Base-by-base conservation (phyloP, 2,797 vertebrate genomes). In the Cephalopachus bancanus region DNA sequence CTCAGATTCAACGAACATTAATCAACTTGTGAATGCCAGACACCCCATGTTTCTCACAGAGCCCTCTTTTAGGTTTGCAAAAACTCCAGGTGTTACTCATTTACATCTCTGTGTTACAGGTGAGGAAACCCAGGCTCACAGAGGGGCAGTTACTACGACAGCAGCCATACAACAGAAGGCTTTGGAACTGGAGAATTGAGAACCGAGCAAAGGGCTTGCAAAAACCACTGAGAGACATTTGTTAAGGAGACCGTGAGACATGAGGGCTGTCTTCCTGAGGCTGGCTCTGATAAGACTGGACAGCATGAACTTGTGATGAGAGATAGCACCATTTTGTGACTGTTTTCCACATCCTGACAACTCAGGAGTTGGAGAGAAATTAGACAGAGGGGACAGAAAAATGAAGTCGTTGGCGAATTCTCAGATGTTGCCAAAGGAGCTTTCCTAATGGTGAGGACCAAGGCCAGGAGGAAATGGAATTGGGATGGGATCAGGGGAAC, bases 321-420 rank as follows among this genome's bases (percentile, higher is more conserved):
- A 80, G 37, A 14, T 30, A 59, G 49, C 37, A 86, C 33, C 30
- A 30, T 44, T 60, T 74, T 37, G 10, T 74, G 22, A 71, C 28
- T 55, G 81, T 67, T 59, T 59, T 71, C 85, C 17, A 75, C 37
- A 24, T 5, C 8, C 19, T 74, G 49, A 60, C 51, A 64, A 65
- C 74, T 85, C 33, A 72, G 92, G 8, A 65, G 28, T 72, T 51
- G 74, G 65, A 60, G 53, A 28, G 44, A 89, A 80, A 78, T 51
- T 84, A 89, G 76, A 83, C 10, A 67, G 22, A 53, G 16, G 37
- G 30, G 10, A 72, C 17, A 33, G 49, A 71, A 65, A 85, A 85
- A 72, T 55, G 15, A 26, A 92, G 53, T 3, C n/a, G 1, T 22
- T 49, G 10, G 44, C 49, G 28, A 71, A 84, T n/a, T 93, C n/a